Conservation (phyloP, 2,797 vertebrate species). For the Chelidonichthys spinosus region DNA sequence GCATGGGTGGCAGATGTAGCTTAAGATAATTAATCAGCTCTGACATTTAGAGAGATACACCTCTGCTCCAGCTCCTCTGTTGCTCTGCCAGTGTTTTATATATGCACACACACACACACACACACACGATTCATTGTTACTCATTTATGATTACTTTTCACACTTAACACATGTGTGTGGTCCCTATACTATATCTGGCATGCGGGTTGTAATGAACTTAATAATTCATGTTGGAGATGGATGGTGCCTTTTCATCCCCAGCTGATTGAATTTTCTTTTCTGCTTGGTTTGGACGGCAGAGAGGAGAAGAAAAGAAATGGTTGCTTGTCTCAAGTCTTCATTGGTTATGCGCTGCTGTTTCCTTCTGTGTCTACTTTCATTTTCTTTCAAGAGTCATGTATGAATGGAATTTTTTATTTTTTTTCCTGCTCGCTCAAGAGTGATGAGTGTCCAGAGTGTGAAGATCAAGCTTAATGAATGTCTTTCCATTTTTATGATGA, state of each 20-base stretch:
- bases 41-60: slow-evolving; percentile 61
- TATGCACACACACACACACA: background rate
- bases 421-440: slow-evolving; percentile 15
- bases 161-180: background rate
- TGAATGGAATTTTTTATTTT: slow-evolving; percentile 38
- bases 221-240: slow-evolving; percentile 31
- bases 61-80: slow-evolving; percentile 35
- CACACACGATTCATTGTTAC: slow-evolving; percentile 3
- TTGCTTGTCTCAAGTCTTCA: slow-evolving; percentile 19
- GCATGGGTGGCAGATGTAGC: slow-evolving; percentile 68
- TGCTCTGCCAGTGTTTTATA: slow-evolving; percentile 6
- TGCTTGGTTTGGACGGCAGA: slow-evolving; percentile 6
- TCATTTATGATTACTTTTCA: slow-evolving; percentile 9
- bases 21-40: slow-evolving; percentile 62
- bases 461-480: slow-evolving; percentile 64
- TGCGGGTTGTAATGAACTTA: slow-evolving; percentile 12
- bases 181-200: background rate
- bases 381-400: slow-evolving; percentile 38
- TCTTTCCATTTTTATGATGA: slow-evolving; percentile 62
- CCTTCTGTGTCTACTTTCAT: slow-evolving; percentile 39
- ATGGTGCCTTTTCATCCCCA: slow-evolving; percentile 26
- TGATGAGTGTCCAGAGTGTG: slow-evolving; percentile 35
- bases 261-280: background rate
- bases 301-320: slow-evolving; percentile 6
- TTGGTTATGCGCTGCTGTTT: slow-evolving; percentile 11